Conservation (phyloP, 2,113 vertebrate species). For the Crotalus horridus region DNA sequence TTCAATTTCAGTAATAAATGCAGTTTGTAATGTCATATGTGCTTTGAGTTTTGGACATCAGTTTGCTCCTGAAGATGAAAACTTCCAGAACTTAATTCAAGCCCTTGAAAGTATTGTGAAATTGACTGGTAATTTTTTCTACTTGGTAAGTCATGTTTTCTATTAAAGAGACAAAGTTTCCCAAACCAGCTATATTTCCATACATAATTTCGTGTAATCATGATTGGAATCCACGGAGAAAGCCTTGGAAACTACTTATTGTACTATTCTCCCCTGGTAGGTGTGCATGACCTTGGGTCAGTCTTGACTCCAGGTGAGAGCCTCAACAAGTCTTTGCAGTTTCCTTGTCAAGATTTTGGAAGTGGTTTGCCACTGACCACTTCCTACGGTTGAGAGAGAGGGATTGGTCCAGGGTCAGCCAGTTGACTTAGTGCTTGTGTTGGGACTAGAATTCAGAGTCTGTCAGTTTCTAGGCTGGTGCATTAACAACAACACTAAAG, state of each 20-base stretch:
- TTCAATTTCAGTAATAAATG: constrained; percentile 41
- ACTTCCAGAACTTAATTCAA: constrained; percentile 57
- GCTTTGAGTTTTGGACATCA: constrained; percentile 51
- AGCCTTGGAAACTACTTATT: too few relatives aligned
- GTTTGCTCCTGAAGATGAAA: constrained; percentile 56
- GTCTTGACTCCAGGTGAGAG: too few relatives aligned
- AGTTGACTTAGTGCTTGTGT: background rate
- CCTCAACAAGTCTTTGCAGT: too few relatives aligned
- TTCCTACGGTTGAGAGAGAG: background rate
- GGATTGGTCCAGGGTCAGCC: background rate
- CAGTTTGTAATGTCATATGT: constrained; percentile 58
- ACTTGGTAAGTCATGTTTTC: constrained; percentile 36
- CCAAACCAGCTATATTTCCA: too few relatives aligned
- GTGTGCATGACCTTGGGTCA: too few relatives aligned
- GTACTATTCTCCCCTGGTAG: too few relatives aligned
- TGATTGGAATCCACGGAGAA: too few relatives aligned
- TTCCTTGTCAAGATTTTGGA: background rate
- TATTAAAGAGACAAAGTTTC: background rate
- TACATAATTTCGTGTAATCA: too few relatives aligned
- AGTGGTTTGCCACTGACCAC: background rate
- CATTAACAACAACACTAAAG: too few relatives aligned
- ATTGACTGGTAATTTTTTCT: constrained; percentile 39
- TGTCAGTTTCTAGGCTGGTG: too few relatives aligned
- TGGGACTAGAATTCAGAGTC: too few relatives aligned
- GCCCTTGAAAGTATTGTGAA: constrained; percentile 34